Conservation (phyloP, 2,113 vertebrate genomes). For the Amphilophus citrinellus region DNA sequence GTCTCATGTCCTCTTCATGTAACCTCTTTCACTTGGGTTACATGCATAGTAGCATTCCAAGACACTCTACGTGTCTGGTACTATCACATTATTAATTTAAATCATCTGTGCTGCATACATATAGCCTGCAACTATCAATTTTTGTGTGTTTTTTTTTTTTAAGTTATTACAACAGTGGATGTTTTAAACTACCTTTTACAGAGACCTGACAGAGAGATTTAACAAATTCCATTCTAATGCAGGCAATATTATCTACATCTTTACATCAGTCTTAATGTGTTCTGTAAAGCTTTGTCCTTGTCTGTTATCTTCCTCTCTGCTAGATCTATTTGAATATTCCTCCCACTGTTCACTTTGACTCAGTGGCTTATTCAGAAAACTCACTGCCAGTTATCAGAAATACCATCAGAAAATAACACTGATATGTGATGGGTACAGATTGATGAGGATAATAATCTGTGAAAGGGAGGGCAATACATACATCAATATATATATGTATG, state of each 20-base stretch:
- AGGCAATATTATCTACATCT: slow-evolving; percentile 29
- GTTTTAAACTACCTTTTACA: slow-evolving; percentile 2
- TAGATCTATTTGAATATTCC: slow-evolving; percentile 39
- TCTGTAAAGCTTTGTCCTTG: slow-evolving; percentile 45
- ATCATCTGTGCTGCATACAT: not conserved
- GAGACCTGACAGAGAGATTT: slow-evolving; percentile 34
- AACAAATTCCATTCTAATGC: slow-evolving; percentile 33
- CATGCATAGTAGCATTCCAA: too few relatives aligned
- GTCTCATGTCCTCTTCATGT: too few relatives aligned
- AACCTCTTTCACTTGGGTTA: too few relatives aligned
- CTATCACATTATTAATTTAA: not conserved
- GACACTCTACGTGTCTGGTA: not conserved
- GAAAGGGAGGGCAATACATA: not conserved
- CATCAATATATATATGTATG: too few relatives aligned
- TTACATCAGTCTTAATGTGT: slow-evolving; percentile 21
- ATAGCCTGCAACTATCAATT: not conserved
- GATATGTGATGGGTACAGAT: not conserved
- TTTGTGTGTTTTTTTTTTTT: not conserved
- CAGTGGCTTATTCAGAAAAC: slow-evolving; percentile 26
- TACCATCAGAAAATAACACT: slow-evolving; percentile 11
- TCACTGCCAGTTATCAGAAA: slow-evolving; percentile 46
- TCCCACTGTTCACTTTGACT: slow-evolving; percentile 48
- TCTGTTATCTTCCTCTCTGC: slow-evolving; percentile 35
- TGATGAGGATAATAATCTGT: slow-evolving; percentile 12
- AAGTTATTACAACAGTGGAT: not conserved